Conservation (phyloP, 2,113 vertebrate species). For the Otus sunia region DNA sequence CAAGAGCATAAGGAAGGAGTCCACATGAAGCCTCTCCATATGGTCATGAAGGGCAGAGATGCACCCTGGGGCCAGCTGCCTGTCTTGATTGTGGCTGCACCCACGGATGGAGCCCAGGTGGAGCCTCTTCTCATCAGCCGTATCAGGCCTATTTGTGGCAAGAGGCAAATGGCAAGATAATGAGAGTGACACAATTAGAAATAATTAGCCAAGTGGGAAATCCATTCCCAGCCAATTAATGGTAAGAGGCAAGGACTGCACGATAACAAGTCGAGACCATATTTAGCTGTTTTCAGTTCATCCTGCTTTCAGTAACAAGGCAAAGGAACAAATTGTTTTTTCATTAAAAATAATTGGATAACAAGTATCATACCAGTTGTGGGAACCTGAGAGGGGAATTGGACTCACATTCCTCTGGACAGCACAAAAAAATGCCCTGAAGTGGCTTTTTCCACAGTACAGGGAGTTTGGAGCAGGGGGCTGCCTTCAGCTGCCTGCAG, state of each 20-base stretch:
- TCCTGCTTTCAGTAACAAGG: not conserved
- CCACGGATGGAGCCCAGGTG: not conserved
- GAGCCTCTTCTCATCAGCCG: not conserved
- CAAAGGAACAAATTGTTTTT: not conserved
- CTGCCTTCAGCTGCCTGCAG: not conserved
- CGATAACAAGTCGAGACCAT: fast-evolving
- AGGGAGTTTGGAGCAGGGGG: not conserved
- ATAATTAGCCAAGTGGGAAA: conserved; percentile 32
- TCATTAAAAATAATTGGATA: conserved; percentile 21
- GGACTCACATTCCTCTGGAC: not conserved
- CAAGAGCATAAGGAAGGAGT: not conserved
- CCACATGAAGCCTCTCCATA: too few species aligned
- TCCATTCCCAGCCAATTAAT: conserved; percentile 5
- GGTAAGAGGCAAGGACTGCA: not conserved
- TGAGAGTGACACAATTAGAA: not conserved
- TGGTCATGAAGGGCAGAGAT: not conserved
- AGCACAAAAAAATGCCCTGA: not conserved
- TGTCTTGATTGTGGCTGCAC: not conserved
- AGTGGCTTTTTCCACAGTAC: not conserved
- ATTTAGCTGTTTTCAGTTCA: not conserved
- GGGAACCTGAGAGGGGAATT: not conserved
- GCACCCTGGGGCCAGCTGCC: not conserved
- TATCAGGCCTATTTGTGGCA: not conserved
- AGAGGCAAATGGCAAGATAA: not conserved
- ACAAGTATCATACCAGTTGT: fast-evolving